These are phyloP conservation scores for Apaloderma vittatum DNA, from an alignment of 2,113 vertebrate genomes.

Conservation along the genomic window DNA sequence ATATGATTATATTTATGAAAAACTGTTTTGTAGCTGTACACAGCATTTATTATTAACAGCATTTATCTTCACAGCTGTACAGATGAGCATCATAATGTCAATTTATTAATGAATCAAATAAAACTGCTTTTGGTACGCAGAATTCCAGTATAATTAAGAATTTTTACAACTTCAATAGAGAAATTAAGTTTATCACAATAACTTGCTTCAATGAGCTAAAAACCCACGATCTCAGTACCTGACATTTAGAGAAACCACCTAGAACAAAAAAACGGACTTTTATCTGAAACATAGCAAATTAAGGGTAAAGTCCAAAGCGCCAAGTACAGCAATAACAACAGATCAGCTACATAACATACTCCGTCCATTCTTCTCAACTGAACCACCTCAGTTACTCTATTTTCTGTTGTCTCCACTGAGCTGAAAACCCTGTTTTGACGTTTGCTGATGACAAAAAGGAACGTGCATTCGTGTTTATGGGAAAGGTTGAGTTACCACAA, in stretches of 20 bases:
- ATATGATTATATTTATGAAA: background rate
- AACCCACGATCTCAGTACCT: background rate
- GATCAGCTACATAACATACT: background rate
- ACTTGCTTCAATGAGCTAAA: background rate
- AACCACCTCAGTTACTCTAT: background rate
- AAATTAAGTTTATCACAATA: background rate
- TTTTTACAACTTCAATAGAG: background rate
- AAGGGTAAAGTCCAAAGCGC: background rate
- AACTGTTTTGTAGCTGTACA: background rate
- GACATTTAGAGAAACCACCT: background rate
- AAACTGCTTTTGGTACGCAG: background rate
- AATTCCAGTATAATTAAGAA: background rate
- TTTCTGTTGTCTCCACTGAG: background rate
- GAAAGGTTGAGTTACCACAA: background rate
- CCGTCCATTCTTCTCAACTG: background rate
- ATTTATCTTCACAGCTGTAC: background rate
- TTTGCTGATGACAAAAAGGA: background rate
- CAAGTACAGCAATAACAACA: background rate
- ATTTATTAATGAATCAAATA: background rate
- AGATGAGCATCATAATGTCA: background rate
- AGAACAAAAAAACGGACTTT: background rate
- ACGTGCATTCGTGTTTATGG: background rate
- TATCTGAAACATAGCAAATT: background rate
- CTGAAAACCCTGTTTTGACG: background rate
- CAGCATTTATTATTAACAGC: background rate